Conservation (phyloP, 2,113 vertebrate genomes). For the Lophius piscatorius region DNA sequence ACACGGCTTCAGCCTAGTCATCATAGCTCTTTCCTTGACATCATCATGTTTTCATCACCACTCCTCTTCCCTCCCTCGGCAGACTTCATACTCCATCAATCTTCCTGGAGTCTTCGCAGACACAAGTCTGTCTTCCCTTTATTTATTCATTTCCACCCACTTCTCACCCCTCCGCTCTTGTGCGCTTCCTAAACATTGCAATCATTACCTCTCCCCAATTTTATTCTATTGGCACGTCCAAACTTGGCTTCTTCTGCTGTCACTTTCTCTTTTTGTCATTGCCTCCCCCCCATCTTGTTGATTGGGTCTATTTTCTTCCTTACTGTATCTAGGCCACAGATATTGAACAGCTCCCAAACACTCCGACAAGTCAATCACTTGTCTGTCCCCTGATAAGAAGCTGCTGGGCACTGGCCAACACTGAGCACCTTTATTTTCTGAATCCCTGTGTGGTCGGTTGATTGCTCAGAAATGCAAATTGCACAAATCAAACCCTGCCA, state of each 20-base stretch:
- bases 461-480: constrained; percentile 76
- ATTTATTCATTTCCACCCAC: constrained; percentile 53
- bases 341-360: constrained; percentile 61
- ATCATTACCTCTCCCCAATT: constrained; percentile 21
- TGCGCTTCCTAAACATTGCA: constrained; percentile 24
- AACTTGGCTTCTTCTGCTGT: constrained; percentile 44
- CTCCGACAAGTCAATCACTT: constrained; percentile 73
- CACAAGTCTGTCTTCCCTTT: constrained; percentile 44
- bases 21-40: constrained; percentile 31
- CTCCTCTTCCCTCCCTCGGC: constrained; percentile 28
- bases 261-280: constrained; percentile 36
- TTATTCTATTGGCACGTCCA: constrained; percentile 33
- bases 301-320: constrained; percentile 21
- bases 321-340: constrained; percentile 55
- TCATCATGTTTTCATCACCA: constrained; percentile 50
- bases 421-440: constrained; percentile 44
- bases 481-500: constrained; percentile 79
- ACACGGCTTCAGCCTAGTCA: constrained; percentile 17
- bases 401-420: constrained; percentile 13
- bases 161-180: constrained; percentile 36
- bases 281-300: constrained; percentile 17
- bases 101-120: constrained; percentile 40
- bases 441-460: constrained; percentile 59
- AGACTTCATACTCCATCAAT: constrained; percentile 42
- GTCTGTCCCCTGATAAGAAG: constrained; percentile 65